Base-by-base conservation (phyloP, 1,140 invertebrate genomes). In the Panagrolaimus sp. region DNA sequence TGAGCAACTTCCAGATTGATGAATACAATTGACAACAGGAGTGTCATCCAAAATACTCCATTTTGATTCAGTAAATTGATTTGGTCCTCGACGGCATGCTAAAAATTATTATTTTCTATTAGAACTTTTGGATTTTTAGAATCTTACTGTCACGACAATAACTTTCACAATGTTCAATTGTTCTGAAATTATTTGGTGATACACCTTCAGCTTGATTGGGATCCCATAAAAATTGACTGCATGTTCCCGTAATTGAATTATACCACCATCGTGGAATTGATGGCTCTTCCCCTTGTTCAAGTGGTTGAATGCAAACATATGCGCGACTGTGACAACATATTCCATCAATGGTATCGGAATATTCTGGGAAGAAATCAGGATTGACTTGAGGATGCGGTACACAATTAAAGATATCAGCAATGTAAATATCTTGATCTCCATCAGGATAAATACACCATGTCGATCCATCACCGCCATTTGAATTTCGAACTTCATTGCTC, bases 371-470 rank as follows among this genome's bases (percentile, higher is more conserved):
- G 21, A 72, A 69, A 15, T 83, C 81, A 21, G 74, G 69, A 26
- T 70, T 81, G 2, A 77, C 76, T 46, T 81, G 79, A 15, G 79
- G 79, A 70, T 81, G 79, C 12, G 78, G 71, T 24, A 81, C 68
- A 48, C 79, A 81, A 52, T 82, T 81, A 76, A 81, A 81, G 21
- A 83, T 75, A 46, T 81, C 79, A 9, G 78, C 79, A 47, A 81
- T 71, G 63, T 67, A 80, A 46, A 83, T 63, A 47, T 81, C 79
- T 8, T 70, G 28, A 7, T 82, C 76, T 9, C 80, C 79, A 66
- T 82, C 79, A 14, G 79, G 79, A 58, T 81, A 81, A 15, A 81
- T 64, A 63, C 79, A 81, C 72, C 72, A 78, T 3, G 77, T 78
- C 1, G 77, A 79, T 1, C 78, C 79, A 55, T 82, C 80, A 45